Evolutionary conservation across 2,888 invertebrate genomes (phyloP).

Genomic region (Drosophila percnosoma): DNA sequence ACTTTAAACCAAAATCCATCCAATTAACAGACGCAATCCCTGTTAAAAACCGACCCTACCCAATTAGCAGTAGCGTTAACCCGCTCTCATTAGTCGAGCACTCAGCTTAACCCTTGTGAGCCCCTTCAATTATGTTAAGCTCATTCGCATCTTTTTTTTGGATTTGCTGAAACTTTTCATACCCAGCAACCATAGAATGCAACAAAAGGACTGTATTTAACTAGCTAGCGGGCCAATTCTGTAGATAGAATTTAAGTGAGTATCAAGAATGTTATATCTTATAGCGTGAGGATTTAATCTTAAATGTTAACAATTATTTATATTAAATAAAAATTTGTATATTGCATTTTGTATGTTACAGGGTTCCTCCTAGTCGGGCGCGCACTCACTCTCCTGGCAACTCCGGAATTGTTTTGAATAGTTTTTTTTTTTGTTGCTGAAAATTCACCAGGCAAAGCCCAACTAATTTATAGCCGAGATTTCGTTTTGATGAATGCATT

Average conservation of each 20-base stretch:
- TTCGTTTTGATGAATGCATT: slow-evolving; percentile 67
- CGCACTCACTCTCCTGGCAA: neutral
- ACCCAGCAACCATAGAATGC: slow-evolving; percentile 1
- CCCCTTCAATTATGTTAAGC: slow-evolving; percentile 71
- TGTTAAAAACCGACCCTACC: slow-evolving; percentile 24
- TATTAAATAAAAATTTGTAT: neutral
- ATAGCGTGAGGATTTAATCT: rapidly evolving
- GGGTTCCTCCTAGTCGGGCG: neutral
- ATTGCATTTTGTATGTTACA: neutral
- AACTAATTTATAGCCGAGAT: slow-evolving; percentile 69
- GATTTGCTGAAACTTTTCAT: slow-evolving; percentile 9
- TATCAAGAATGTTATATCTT: neutral
- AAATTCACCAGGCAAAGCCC: slow-evolving; percentile 42
- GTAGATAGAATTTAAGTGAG: rapidly evolving
- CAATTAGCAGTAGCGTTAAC: slow-evolving; percentile 45
- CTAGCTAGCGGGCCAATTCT: neutral
- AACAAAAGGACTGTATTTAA: neutral
- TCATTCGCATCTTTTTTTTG: slow-evolving; percentile 48
- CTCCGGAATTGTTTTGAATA: neutral
- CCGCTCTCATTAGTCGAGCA: slow-evolving; percentile 39
- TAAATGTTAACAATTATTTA: neutral
- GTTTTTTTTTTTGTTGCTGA: slow-evolving; percentile 51
- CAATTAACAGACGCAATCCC: slow-evolving; percentile 43
- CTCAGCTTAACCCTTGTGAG: slow-evolving; percentile 48
- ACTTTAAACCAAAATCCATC: slow-evolving; percentile 11